A percentile compares a stretch with the other conserved stretches of the same genome.
Evolutionary conservation across 2,797 vertebrate species (phyloP).

Genomic region (Falco columbarius): DNA sequence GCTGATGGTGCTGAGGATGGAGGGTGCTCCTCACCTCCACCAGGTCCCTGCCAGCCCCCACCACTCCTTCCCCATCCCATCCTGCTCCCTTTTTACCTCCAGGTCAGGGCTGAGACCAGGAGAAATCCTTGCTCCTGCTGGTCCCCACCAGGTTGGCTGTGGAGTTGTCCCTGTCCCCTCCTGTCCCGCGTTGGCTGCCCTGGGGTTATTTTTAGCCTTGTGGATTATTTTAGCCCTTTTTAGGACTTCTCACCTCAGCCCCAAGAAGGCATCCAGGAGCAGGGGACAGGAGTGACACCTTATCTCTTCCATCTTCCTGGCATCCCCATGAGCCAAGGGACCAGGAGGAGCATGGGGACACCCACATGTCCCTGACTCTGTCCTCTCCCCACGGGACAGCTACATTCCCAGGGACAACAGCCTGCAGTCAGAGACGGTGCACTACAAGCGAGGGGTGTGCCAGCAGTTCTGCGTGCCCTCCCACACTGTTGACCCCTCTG

Average conservation of each 20-base stretch:
- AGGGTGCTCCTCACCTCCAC: not conserved
- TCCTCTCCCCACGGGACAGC: conserved; percentile 65
- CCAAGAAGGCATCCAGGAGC: not conserved
- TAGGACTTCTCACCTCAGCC: not conserved
- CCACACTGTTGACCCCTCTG: conserved; percentile 92
- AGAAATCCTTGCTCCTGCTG: not conserved
- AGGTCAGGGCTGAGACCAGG: not conserved
- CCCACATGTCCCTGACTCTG: not conserved
- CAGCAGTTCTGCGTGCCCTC: conserved; percentile 98
- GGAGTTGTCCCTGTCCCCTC: not conserved
- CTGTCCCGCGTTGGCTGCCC: not conserved
- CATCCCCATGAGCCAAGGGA: not conserved
- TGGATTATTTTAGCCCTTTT: not conserved
- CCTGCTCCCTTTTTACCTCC: not conserved
- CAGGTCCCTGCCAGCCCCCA: not conserved
- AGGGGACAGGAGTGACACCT: not conserved
- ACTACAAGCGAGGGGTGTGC: conserved; percentile 93
- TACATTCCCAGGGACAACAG: conserved; percentile 93
- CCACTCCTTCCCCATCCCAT: not conserved
- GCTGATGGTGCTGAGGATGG: not conserved
- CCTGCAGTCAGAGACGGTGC: conserved; percentile 94
- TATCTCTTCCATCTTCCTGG: not conserved
- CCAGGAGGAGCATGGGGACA: not conserved
- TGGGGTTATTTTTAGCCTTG: not conserved
- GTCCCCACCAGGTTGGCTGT: not conserved